Percentiles rank a stretch among this genome's conserved stretches.
Evolutionary conservation across 2,888 invertebrate species (phyloP).

Genomic region (Ethmia dodecea): DNA sequence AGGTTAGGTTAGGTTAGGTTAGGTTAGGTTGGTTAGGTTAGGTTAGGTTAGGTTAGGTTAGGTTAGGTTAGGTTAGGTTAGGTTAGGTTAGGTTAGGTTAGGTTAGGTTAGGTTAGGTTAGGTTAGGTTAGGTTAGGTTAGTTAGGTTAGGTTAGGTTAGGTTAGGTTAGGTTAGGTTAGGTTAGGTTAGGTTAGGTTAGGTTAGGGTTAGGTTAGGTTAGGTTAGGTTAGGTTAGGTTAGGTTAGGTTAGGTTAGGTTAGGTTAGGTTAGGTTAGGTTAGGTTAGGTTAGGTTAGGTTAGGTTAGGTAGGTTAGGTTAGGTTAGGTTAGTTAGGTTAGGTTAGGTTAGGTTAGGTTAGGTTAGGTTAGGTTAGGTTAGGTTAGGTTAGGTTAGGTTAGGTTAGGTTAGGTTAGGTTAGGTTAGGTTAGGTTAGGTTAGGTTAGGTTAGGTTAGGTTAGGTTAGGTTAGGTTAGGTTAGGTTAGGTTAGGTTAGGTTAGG

Average conservation of each 20-base stretch:
- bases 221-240: conserved; percentile 19
- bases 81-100: conserved; percentile 23
- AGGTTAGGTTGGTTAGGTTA: too few species aligned
- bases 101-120: conserved; percentile 23
- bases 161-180: conserved; percentile 18
- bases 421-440: conserved; percentile 21
- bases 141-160: conserved; percentile 18
- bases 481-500: conserved; percentile 21
- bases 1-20: too few species aligned
- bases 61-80: conserved; percentile 19
- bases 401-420: conserved; percentile 22
- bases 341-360: conserved; percentile 24
- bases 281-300: conserved; percentile 21
- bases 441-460: conserved; percentile 25
- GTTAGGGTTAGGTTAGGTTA: conserved; percentile 20
- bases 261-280: conserved; percentile 19
- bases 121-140: conserved; percentile 20
- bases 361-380: conserved; percentile 25
- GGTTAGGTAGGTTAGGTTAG: too few species aligned
- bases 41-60: too few species aligned
- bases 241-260: conserved; percentile 17
- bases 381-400: conserved; percentile 24
- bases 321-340: conserved; percentile 22
- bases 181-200: too few species aligned
- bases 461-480: conserved; percentile 22